Evolutionary conservation across 1,140 invertebrate genomes (phyloP).

Genomic region (Achroia grisella): DNA sequence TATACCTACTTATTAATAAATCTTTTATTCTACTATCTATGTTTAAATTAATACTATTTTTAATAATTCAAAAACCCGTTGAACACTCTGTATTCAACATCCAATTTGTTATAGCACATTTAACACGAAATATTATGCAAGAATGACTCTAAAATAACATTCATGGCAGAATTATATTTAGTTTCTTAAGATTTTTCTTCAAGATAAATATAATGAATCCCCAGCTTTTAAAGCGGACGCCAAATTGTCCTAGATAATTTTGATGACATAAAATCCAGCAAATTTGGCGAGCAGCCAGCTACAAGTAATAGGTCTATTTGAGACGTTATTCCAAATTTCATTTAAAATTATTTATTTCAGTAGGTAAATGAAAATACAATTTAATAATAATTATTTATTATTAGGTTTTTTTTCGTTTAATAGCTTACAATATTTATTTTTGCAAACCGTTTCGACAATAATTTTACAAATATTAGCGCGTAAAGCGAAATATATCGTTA

Average conservation of each 20-base stretch:
- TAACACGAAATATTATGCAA: conserved; percentile 11
- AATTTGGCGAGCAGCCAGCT: conserved; percentile 51
- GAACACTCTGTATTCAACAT: too few species aligned
- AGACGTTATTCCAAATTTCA: conserved; percentile 30
- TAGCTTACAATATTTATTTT: conserved; percentile 11
- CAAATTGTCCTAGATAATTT: conserved; percentile 69
- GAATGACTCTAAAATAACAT: conserved; percentile 33
- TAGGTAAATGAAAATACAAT: conserved; percentile 29
- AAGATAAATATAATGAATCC: conserved; percentile 59
- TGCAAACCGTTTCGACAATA: not conserved
- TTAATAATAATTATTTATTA: conserved; percentile 43
- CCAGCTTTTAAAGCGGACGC: conserved; percentile 56
- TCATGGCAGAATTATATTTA: conserved; percentile 20
- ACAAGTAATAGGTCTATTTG: conserved; percentile 46
- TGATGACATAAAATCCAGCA: conserved; percentile 58
- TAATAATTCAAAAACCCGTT: too few species aligned
- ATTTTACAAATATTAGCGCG: not conserved
- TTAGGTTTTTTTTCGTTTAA: conserved; percentile 46
- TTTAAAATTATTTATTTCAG: too few species aligned
- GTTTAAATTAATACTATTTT: conserved; percentile 15
- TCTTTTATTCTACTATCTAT: conserved; percentile 53
- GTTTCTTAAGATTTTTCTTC: conserved; percentile 25
- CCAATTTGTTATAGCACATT: conserved; percentile 5
- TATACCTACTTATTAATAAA: conserved; percentile 70
- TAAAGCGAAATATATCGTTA: conserved; percentile 5